Conservation (phyloP, 2,113 vertebrate genomes). For the Rhombomys opimus region DNA sequence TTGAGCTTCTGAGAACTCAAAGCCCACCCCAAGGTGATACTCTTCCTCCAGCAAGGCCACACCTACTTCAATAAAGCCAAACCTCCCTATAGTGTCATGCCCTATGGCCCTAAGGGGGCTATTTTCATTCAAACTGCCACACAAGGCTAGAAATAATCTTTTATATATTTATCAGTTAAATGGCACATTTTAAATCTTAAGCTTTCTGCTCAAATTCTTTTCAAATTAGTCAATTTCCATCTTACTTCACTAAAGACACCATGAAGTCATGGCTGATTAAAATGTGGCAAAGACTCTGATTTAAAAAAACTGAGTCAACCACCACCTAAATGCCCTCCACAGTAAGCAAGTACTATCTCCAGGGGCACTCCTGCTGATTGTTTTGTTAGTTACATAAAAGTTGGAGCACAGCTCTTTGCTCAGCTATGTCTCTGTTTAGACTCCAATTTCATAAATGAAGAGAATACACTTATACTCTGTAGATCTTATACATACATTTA, state of each 20-base stretch:
- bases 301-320: background rate
- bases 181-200: background rate
- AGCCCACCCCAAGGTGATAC: background rate
- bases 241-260: background rate
- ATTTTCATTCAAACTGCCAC: background rate
- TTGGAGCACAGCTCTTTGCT: background rate
- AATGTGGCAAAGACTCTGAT: constrained; percentile 36
- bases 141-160: constrained; percentile 4
- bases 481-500: too few relatives aligned
- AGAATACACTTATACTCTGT: background rate
- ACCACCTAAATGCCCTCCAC: background rate
- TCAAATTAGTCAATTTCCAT: background rate
- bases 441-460: background rate
- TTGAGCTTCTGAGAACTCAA: background rate
- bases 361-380: background rate
- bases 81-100: too few relatives aligned
- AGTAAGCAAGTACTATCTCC: background rate
- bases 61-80: background rate
- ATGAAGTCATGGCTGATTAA: background rate
- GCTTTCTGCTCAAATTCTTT: constrained; percentile 26
- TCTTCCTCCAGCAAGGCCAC: background rate
- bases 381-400: constrained; percentile 22
- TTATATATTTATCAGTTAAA: constrained; percentile 28
- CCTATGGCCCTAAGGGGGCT: background rate
- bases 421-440: background rate